Evolutionary conservation across 2,113 vertebrate genomes (phyloP).

Genomic region (Bubalus kerabau): DNA sequence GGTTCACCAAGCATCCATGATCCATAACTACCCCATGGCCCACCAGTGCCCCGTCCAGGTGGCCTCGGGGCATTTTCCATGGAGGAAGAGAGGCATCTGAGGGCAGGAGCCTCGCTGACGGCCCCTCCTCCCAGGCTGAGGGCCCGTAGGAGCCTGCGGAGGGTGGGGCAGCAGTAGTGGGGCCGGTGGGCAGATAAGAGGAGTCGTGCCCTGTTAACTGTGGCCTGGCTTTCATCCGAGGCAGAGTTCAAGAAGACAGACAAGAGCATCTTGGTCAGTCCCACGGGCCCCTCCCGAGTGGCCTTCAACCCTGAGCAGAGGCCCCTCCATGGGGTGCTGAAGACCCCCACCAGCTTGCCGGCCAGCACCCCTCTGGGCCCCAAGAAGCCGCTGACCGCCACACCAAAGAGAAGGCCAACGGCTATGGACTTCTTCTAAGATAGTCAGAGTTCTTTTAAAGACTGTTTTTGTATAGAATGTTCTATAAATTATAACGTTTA

Average conservation of each 20-base stretch:
- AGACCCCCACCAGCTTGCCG: constrained; percentile 76
- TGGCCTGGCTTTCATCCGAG: constrained; percentile 3
- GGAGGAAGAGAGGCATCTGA: accelerated
- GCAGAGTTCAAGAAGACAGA: constrained; percentile 94
- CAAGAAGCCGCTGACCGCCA: constrained; percentile 33
- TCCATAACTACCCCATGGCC: background rate
- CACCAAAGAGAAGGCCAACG: constrained; percentile 71
- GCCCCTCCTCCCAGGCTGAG: background rate
- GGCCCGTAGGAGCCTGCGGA: accelerated
- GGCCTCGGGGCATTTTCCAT: background rate
- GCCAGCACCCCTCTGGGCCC: background rate
- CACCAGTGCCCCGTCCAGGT: background rate
- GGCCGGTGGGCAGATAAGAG: accelerated
- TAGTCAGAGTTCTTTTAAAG: constrained; percentile 31
- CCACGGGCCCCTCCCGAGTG: constrained; percentile 87
- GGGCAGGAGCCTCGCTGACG: background rate
- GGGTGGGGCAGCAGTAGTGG: background rate
- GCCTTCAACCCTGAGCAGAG: constrained; percentile 93
- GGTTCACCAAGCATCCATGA: background rate
- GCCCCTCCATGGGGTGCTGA: constrained; percentile 90
- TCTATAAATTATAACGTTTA: constrained; percentile 72
- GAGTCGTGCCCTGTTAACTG: accelerated
- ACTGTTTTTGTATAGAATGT: constrained; percentile 77
- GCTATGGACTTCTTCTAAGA: constrained; percentile 78
- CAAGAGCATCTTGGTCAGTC: constrained; percentile 91